A percentile compares a stretch with the other conserved stretches of the same genome.
phyloP scores from a whole-genome alignment of 2,113 vertebrate species.

The Hypocryptadius cinnamomeus region DNA sequence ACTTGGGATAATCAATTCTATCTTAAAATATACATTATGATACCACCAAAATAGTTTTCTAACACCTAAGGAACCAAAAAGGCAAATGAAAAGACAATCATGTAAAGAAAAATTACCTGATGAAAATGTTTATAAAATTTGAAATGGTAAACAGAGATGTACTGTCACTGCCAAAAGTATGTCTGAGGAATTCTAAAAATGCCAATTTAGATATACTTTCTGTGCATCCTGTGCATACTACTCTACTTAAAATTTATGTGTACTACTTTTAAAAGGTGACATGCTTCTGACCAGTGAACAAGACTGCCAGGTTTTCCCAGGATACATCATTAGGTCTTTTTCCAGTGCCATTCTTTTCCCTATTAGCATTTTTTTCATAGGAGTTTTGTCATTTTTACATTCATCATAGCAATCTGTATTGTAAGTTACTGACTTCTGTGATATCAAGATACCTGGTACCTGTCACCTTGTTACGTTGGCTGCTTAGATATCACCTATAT shows the following conservation, averaged over 20 bases:
- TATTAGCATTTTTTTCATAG: neutral
- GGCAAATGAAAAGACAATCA: neutral
- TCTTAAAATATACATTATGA: neutral
- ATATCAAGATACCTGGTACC: neutral
- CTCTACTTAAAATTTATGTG: neutral
- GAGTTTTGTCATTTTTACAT: neutral
- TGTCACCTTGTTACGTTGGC: neutral
- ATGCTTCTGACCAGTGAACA: neutral
- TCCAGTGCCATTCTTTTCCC: neutral
- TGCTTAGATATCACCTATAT: neutral
- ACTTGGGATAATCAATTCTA: neutral
- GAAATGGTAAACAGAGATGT: neutral
- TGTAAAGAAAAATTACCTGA: neutral
- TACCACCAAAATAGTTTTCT: neutral
- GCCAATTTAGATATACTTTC: neutral
- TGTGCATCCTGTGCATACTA: neutral
- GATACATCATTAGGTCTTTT: neutral
- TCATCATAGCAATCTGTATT: neutral
- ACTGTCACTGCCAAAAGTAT: neutral
- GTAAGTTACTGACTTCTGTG: neutral
- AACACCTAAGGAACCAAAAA: neutral
- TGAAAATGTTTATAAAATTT: neutral
- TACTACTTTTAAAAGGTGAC: neutral
- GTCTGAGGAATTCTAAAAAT: neutral
- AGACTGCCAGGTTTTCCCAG: neutral